Base-by-base conservation (phyloP, 2,113 vertebrate genomes). In the Pluvianellus socialis region DNA sequence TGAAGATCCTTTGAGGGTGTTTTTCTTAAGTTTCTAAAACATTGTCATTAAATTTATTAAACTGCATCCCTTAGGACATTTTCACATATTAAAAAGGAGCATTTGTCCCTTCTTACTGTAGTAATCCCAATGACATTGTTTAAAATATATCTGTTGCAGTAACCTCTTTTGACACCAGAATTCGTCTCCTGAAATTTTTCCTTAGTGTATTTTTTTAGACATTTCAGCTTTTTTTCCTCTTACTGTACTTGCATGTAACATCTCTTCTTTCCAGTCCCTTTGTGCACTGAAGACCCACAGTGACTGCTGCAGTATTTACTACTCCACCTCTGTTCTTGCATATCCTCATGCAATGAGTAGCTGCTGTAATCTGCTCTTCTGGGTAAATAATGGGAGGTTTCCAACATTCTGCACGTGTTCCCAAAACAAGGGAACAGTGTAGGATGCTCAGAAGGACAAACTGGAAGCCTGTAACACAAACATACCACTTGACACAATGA, bases 21-120 rank as follows among this genome's bases (percentile, higher is more conserved):
- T 90, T 95, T 86, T 79, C 71, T 68, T n/a, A 74, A 58, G 35
- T 83, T 88, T 79, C 32, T 77, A 30, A 94, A 86, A 35, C 9
- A 53, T 76, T 71, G 14, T 86, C 33, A 33, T 50, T 45, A 42
- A 8, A 70, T 90, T 70, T 67, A 76, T 61, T 70, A 73, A 92
- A 96, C 90, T 45, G 14, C 19, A 66, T 66, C 15, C 76, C 21
- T 59, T 70, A 28, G 32, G 81, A 66, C 47, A 61, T 87, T 76
- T 86, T 89, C 42, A 40, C 16, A 21, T 73, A 59, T 66, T 45
- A 33, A 68, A 94, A 91, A 55, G 44, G 44, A 68, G 2, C 10
- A 20, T 75, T 77, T 91, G 8, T 90, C 22, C 14, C 38, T 84
- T 84, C 50, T 38, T 12, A 24, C 0, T 35, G 20, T 53, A 50